Percentiles rank a stretch among this genome's conserved stretches.
phyloP scores from a whole-genome alignment of 2,113 vertebrate genomes.

The Amia ocellicauda region DNA sequence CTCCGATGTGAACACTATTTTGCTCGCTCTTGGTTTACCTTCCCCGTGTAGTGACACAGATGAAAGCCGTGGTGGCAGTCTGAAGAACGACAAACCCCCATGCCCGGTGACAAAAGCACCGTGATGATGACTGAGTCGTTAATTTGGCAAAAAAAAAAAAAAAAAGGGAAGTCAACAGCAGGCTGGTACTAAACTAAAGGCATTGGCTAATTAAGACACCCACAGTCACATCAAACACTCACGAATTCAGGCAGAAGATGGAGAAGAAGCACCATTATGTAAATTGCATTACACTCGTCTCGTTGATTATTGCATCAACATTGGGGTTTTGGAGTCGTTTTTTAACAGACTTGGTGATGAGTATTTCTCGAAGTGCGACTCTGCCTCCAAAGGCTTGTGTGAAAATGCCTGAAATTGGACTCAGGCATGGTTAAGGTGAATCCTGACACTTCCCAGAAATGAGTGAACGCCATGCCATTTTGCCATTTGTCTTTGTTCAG shows the following conservation, averaged over 20 bases:
- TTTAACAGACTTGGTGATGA: conserved; percentile 51
- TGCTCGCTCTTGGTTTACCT: conserved; percentile 25
- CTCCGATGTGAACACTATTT: conserved; percentile 13
- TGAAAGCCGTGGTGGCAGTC: too few relatives aligned
- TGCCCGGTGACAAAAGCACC: conserved; percentile 41
- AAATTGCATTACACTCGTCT: conserved; percentile 66
- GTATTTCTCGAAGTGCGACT: conserved; percentile 15
- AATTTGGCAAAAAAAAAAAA: conserved; percentile 44
- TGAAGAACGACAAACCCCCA: too few relatives aligned
- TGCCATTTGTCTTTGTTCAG: too few relatives aligned
- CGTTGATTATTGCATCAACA: conserved; percentile 73
- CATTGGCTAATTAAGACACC: conserved; percentile 64
- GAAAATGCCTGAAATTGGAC: too few relatives aligned
- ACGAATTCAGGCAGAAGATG: conserved; percentile 57
- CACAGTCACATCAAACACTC: conserved; percentile 61
- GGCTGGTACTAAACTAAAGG: conserved; percentile 48
- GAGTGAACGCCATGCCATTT: too few relatives aligned
- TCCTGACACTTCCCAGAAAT: too few relatives aligned
- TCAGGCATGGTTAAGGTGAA: too few relatives aligned
- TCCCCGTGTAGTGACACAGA: too few relatives aligned
- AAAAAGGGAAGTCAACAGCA: conserved; percentile 55
- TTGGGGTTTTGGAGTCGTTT: conserved; percentile 55
- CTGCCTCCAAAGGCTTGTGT: too few relatives aligned
- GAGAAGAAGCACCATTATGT: conserved; percentile 62
- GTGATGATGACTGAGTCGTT: conserved; percentile 4